A percentile compares a stretch with the other conserved stretches of the same genome.
Conservation (phyloP, 2,888 invertebrate species). For the Lacanobia oleracea region DNA sequence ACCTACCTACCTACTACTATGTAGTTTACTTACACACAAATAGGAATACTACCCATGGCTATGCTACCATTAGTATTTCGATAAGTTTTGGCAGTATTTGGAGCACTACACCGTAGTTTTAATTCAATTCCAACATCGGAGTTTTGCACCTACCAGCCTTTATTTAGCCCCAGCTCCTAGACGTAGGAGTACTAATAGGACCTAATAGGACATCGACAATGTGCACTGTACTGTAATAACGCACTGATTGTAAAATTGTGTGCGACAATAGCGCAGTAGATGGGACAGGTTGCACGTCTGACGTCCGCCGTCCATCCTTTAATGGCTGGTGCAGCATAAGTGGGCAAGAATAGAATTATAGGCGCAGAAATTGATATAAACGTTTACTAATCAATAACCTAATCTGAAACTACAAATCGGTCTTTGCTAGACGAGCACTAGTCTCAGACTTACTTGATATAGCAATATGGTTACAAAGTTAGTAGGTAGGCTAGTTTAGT, state of each 20-base stretch:
- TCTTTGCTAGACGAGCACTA: background rate
- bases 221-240: conserved; percentile 53
- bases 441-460: conserved; percentile 3
- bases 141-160: conserved; percentile 10
- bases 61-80: background rate
- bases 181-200: conserved; percentile 31
- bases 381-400: conserved; percentile 30
- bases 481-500: background rate
- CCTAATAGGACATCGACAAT: conserved; percentile 44
- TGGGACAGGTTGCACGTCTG: conserved; percentile 39
- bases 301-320: conserved; percentile 41
- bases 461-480: background rate
- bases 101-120: background rate
- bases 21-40: too few relatives aligned
- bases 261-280: conserved; percentile 51
- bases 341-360: conserved; percentile 51
- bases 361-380: conserved; percentile 35
- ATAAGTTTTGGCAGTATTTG: background rate
- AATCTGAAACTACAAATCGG: conserved; percentile 23
- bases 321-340: conserved; percentile 56
- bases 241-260: conserved; percentile 59
- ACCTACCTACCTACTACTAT: too few relatives aligned
- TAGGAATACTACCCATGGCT: too few relatives aligned
- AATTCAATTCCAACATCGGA: background rate
- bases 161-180: background rate